A percentile compares a stretch with the other conserved stretches of the same genome.
Conservation (phyloP, 2,888 invertebrate genomes). For the Cinara cedri region DNA sequence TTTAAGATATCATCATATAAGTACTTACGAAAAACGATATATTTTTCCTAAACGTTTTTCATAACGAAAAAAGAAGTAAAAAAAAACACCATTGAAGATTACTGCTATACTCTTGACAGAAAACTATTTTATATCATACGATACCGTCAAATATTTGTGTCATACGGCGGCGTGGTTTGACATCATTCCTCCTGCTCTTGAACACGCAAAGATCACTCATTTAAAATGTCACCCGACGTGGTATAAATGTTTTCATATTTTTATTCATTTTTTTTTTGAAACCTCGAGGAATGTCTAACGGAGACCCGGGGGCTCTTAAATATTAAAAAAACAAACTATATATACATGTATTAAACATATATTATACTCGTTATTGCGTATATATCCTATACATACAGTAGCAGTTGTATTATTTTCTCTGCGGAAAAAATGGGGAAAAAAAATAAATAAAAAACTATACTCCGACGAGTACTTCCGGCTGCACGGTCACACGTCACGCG, state of each 20-base stretch:
- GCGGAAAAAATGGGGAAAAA: background rate
- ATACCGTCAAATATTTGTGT: background rate
- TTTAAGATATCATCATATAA: background rate
- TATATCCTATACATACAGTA: too few species aligned
- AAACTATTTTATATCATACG: background rate
- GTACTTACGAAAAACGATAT: too few species aligned
- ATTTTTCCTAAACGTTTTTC: background rate
- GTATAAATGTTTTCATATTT: background rate
- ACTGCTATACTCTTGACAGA: background rate
- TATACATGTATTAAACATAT: too few species aligned
- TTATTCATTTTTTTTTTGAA: background rate
- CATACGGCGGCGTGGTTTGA: too few species aligned
- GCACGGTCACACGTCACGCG: constrained; percentile 8
- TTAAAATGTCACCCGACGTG: background rate
- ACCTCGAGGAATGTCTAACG: background rate
- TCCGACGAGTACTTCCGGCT: too few species aligned
- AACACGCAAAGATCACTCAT: background rate
- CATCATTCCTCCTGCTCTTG: background rate
- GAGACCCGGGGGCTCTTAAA: background rate
- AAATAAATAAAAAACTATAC: too few species aligned
- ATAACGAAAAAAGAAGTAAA: background rate
- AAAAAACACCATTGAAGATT: background rate
- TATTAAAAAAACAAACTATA: too few species aligned
- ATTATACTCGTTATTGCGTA: too few species aligned
- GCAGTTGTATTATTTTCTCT: background rate